These are phyloP conservation scores for Percina caprodes DNA, from an alignment of 2,113 vertebrate species.

Conservation along the genomic window DNA sequence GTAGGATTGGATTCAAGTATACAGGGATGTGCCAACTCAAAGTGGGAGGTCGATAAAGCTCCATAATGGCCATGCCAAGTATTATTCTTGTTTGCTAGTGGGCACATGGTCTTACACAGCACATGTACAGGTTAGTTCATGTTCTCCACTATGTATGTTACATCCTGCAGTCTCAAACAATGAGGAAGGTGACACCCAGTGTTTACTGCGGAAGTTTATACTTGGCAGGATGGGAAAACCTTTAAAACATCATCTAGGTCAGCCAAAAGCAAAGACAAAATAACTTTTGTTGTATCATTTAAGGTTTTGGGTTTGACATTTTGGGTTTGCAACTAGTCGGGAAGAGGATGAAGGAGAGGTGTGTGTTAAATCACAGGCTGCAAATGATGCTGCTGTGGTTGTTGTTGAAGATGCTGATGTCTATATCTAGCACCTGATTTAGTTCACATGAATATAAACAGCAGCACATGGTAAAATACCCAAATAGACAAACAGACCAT, in stretches of 20 bases:
- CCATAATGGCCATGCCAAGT: not conserved
- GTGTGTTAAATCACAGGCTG: not conserved
- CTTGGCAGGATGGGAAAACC: constrained; percentile 16
- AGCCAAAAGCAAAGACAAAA: constrained; percentile 1
- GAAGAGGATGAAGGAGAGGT: not conserved
- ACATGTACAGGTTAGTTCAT: constrained; percentile 33
- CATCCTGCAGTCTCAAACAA: constrained; percentile 19
- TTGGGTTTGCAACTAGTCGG: not conserved
- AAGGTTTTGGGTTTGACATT: not conserved
- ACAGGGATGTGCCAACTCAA: not conserved
- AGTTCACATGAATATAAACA: not conserved
- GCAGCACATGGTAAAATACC: not conserved
- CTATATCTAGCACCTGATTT: not conserved
- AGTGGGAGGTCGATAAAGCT: constrained; percentile 37
- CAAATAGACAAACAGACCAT: not conserved
- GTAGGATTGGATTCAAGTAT: not conserved
- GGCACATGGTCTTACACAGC: constrained; percentile 35
- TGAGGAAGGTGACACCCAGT: constrained; percentile 23
- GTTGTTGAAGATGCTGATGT: too few species aligned
- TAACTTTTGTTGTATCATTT: not conserved
- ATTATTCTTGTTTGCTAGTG: constrained; percentile 1
- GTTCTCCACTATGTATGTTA: not conserved
- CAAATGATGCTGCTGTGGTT: too few species aligned
- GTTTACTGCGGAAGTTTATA: constrained; percentile 34
- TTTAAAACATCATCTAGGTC: constrained; percentile 15